Evolutionary conservation across 1,140 invertebrate species (phyloP).

Genomic region (Drosophila ogumai): DNA sequence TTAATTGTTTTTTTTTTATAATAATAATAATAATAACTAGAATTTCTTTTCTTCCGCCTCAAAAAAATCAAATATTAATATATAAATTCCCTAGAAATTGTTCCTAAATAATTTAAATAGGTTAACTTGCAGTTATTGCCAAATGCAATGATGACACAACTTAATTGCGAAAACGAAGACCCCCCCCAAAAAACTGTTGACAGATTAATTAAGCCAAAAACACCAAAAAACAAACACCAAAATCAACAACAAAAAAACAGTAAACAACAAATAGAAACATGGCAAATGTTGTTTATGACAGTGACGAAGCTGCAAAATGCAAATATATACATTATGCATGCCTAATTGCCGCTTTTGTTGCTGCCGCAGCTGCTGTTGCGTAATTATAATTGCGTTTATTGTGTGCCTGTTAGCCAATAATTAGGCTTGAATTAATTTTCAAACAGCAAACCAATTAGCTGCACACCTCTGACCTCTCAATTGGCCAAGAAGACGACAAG

Average conservation of each 20-base stretch:
- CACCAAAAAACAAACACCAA: conserved; percentile 16
- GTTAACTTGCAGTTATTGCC: not conserved
- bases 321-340: conserved; percentile 54
- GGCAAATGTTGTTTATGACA: conserved; percentile 26
- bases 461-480: conserved; percentile 45
- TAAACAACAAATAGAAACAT: conserved; percentile 18
- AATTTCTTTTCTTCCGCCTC: not conserved
- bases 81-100: not conserved
- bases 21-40: too few species aligned
- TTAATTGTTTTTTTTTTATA: too few species aligned
- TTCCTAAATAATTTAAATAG: conserved; percentile 2
- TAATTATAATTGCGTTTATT: conserved; percentile 74
- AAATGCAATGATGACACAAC: conserved; percentile 26
- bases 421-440: conserved; percentile 79
- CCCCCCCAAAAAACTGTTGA: conserved; percentile 9
- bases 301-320: conserved; percentile 46
- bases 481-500: conserved; percentile 6
- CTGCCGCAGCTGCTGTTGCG: conserved; percentile 34
- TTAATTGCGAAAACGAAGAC: conserved; percentile 9
- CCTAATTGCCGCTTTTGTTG: conserved; percentile 64
- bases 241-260: conserved; percentile 1
- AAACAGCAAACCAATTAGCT: conserved; percentile 73
- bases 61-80: not conserved
- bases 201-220: conserved; percentile 48
- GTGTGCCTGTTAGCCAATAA: conserved; percentile 68